Evolutionary conservation across 2,113 vertebrate species (phyloP).

Genomic region (Sclerurus mexicanus): DNA sequence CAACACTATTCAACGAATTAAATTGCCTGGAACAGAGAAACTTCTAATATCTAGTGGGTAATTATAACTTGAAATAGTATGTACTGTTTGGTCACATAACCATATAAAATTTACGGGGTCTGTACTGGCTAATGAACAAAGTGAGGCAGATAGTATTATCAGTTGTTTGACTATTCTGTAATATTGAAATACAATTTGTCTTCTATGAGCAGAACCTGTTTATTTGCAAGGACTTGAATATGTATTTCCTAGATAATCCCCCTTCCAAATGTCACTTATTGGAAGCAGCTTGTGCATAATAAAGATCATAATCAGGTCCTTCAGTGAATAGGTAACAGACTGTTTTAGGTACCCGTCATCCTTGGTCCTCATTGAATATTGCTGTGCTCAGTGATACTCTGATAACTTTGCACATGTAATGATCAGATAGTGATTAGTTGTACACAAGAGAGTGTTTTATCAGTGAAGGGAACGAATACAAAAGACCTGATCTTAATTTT

Average conservation of each 20-base stretch:
- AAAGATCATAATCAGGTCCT: not conserved
- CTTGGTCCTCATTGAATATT: not conserved
- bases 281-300: not conserved
- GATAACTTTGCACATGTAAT: not conserved
- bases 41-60: not conserved
- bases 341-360: not conserved
- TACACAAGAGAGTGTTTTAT: not conserved
- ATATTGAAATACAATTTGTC: not conserved
- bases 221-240: not conserved
- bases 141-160: not conserved
- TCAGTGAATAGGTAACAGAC: not conserved
- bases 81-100: not conserved
- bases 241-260: not conserved
- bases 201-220: not conserved
- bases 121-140: not conserved
- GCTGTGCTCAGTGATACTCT: not conserved
- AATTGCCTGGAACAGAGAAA: not conserved
- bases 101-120: not conserved
- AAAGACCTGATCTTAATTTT: not conserved
- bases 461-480: not conserved
- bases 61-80: not conserved
- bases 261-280: not conserved
- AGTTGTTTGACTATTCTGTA: not conserved
- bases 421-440: not conserved
- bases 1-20: not conserved